Percentiles rank a stretch among this genome's conserved stretches.
Evolutionary conservation across 1,140 invertebrate genomes (phyloP).

Genomic region (Melanaphis sacchari): DNA sequence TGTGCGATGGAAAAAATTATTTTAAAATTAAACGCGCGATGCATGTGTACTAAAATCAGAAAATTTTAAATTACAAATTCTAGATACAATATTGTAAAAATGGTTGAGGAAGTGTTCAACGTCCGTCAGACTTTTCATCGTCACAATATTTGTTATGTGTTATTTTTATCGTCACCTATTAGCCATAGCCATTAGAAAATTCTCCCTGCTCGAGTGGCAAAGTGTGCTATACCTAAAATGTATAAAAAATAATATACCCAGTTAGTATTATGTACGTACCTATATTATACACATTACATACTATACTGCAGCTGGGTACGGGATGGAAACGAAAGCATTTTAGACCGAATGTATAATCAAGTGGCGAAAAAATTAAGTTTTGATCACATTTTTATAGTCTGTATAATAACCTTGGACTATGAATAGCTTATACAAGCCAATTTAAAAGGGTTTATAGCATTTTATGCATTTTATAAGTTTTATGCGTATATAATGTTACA

Average conservation of each 20-base stretch:
- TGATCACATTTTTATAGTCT: conserved; percentile 27
- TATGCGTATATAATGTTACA: not conserved
- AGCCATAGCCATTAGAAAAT: not conserved
- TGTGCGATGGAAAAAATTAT: not conserved
- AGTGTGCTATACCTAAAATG: not conserved
- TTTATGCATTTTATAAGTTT: conserved; percentile 24
- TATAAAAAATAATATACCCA: not conserved
- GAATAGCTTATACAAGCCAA: not conserved
- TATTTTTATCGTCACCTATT: not conserved
- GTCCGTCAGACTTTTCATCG: not conserved
- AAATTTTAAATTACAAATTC: not conserved
- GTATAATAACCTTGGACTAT: not conserved
- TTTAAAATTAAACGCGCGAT: not conserved
- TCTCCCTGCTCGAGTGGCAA: not conserved
- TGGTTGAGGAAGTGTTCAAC: not conserved
- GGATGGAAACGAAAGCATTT: not conserved
- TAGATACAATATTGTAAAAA: not conserved
- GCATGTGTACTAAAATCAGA: too few relatives aligned
- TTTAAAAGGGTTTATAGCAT: not conserved
- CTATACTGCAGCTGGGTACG: not conserved
- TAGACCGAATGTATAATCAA: conserved; percentile 7
- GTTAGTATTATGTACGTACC: not conserved
- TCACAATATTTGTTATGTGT: not conserved
- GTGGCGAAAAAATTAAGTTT: conserved; percentile 39
- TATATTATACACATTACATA: not conserved